Percentiles rank a stretch among this genome's conserved stretches.
These are phyloP conservation scores for Tyrannus savana DNA, from an alignment of 2,113 vertebrate genomes.

Conservation along the genomic window DNA sequence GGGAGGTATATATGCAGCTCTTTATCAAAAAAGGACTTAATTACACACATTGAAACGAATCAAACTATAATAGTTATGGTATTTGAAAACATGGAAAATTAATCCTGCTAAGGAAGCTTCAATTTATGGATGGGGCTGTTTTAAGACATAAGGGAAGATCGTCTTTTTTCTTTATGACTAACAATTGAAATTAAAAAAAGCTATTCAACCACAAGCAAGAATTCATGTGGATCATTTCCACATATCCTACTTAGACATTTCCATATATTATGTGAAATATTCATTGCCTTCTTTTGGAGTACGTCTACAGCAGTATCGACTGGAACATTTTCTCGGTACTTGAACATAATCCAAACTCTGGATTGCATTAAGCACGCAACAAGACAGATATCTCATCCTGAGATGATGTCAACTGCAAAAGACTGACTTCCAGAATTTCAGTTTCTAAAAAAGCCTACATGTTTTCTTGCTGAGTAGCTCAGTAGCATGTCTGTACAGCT, in stretches of 20 bases:
- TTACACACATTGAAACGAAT: not conserved
- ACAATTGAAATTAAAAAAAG: not conserved
- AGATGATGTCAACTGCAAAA: not conserved
- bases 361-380: not conserved
- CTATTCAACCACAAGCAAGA: not conserved
- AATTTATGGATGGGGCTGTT: not conserved
- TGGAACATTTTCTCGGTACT: not conserved
- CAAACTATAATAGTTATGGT: fast-evolving
- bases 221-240: not conserved
- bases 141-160: not conserved
- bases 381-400: not conserved
- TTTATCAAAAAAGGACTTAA: not conserved
- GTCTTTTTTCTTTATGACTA: not conserved
- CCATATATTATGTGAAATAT: not conserved
- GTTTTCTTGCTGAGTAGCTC: not conserved
- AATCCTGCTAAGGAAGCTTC: not conserved
- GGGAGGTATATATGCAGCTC: not conserved
- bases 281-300: not conserved
- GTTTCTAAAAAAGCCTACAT: not conserved
- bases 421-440: not conserved
- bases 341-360: not conserved
- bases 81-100: not conserved
- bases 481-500: not conserved
- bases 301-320: not conserved
- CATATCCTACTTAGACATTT: not conserved